Evolutionary conservation across 2,113 vertebrate genomes (phyloP).

Genomic region (Atherinomorus stipes): DNA sequence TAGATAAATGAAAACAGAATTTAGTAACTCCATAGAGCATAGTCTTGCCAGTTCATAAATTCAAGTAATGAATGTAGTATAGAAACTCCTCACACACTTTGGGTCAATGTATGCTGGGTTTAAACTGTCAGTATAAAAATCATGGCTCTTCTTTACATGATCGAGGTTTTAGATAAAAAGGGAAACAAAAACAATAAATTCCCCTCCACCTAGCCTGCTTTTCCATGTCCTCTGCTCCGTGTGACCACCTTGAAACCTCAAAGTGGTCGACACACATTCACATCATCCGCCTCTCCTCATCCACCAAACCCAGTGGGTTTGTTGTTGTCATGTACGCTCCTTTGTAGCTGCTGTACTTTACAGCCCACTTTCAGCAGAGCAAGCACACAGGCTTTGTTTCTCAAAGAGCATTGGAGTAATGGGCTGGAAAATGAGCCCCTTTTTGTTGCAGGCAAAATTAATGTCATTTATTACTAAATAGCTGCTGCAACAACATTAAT

Average conservation of each 20-base stretch:
- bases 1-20: slow-evolving; percentile 5
- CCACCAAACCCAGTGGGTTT: slow-evolving; percentile 15
- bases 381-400: slow-evolving; percentile 65
- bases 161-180: neutral
- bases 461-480: slow-evolving; percentile 76
- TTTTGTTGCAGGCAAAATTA: slow-evolving; percentile 69
- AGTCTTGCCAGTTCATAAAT: slow-evolving; percentile 28
- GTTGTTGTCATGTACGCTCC: slow-evolving; percentile 24
- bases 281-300: neutral
- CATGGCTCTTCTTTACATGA: neutral
- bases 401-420: slow-evolving; percentile 68
- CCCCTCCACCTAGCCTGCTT: neutral
- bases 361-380: slow-evolving; percentile 49
- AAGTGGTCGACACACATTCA: neutral
- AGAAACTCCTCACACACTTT: slow-evolving; percentile 31
- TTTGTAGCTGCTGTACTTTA: slow-evolving; percentile 56
- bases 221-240: neutral
- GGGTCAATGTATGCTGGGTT: slow-evolving; percentile 22
- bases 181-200: neutral
- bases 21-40: neutral
- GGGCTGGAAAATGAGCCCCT: slow-evolving; percentile 76
- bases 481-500: slow-evolving; percentile 38
- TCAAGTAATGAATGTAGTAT: slow-evolving; percentile 20
- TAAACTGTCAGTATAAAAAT: slow-evolving; percentile 10
- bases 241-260: slow-evolving; percentile 24